Conservation (phyloP, 2,888 invertebrate genomes). For the Drosophila phalerata region DNA sequence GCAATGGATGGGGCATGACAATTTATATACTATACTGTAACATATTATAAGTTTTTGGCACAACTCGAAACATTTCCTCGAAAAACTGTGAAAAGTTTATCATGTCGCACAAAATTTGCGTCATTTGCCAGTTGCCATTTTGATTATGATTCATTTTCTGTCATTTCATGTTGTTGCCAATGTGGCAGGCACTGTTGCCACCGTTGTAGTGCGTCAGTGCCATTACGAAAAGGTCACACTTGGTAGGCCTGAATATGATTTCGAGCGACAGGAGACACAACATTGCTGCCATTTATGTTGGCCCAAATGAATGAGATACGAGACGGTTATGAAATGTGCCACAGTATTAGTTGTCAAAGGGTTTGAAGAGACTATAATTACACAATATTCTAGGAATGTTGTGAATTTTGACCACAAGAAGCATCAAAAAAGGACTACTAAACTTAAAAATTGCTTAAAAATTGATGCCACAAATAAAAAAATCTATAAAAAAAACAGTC, state of each 20-base stretch:
- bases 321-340: conserved; percentile 12
- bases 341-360: not conserved
- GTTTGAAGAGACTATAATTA: conserved; percentile 2
- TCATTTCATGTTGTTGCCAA: conserved; percentile 53
- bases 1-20: conserved; percentile 12
- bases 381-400: not conserved
- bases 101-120: conserved; percentile 49
- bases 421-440: too few species aligned
- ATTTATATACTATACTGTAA: conserved; percentile 65
- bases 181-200: conserved; percentile 14
- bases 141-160: conserved; percentile 65
- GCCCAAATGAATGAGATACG: conserved; percentile 33
- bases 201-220: conserved; percentile 21
- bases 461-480: too few species aligned
- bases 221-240: conserved; percentile 55
- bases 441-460: too few species aligned
- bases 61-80: conserved; percentile 6
- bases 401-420: not conserved
- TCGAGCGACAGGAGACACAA: conserved; percentile 41
- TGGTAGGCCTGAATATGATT: conserved; percentile 38
- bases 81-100: conserved; percentile 7
- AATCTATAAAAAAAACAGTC: too few species aligned
- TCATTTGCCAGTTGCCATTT: conserved; percentile 53
- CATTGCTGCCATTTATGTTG: conserved; percentile 26
- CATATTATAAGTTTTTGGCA: conserved; percentile 64